These are phyloP conservation scores for Terebella lapidaria DNA, from an alignment of 2,888 invertebrate genomes.

Conservation along the genomic window DNA sequence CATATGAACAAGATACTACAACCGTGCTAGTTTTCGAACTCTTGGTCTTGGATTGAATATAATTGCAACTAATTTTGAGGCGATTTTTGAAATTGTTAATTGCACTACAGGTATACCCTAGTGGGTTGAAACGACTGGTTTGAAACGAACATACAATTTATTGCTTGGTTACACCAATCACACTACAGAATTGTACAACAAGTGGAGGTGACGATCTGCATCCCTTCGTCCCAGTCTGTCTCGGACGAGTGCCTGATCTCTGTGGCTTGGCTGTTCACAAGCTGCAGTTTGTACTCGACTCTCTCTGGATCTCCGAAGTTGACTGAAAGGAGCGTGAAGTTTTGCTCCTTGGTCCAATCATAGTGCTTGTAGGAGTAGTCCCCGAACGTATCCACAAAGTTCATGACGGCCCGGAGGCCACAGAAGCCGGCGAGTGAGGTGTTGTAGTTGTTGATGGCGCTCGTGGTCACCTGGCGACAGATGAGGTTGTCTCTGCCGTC, in stretches of 20 bases:
- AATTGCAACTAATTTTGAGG: too few relatives aligned
- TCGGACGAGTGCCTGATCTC: background rate
- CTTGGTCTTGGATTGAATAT: too few relatives aligned
- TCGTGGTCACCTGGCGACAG: constrained; percentile 4
- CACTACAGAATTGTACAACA: too few relatives aligned
- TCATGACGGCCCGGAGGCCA: background rate
- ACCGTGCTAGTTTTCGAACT: too few relatives aligned
- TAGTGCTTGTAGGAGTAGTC: constrained; percentile 5
- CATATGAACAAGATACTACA: too few relatives aligned
- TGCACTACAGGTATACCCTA: too few relatives aligned
- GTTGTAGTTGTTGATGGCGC: background rate
- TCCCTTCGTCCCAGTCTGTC: background rate
- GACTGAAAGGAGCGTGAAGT: background rate
- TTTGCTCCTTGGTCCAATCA: constrained; percentile 3
- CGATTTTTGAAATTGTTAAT: too few relatives aligned
- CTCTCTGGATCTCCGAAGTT: background rate
- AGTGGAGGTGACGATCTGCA: too few relatives aligned
- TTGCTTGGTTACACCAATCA: too few relatives aligned
- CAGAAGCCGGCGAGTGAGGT: background rate
- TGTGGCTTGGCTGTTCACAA: background rate
- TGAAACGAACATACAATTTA: too few relatives aligned
- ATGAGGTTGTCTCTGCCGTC: background rate
- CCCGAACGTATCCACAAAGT: constrained; percentile 4
- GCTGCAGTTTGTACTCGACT: background rate
- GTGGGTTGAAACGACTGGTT: too few relatives aligned